phyloP scores from a whole-genome alignment of 2,797 vertebrate species.

The Xenops minutus region DNA sequence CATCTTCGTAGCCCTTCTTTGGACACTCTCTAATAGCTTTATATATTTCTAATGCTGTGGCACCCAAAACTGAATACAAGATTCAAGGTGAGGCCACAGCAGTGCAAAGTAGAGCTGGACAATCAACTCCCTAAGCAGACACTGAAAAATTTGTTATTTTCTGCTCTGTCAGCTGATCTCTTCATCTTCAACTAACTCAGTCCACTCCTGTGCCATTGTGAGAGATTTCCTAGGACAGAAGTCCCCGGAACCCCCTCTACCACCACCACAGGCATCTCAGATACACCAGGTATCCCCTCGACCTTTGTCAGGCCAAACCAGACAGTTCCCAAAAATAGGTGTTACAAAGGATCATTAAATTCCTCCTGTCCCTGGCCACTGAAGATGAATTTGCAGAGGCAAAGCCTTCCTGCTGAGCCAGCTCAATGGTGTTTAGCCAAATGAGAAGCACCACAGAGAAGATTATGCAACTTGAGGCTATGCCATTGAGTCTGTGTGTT shows the following conservation, averaged over 20 bases:
- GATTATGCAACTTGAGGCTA: neutral
- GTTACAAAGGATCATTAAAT: neutral
- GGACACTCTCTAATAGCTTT: neutral
- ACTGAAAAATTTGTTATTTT: neutral
- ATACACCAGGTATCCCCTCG: neutral
- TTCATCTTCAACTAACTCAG: neutral
- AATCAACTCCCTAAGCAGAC: neutral
- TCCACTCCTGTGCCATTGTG: neutral
- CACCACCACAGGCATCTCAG: neutral
- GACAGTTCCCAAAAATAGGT: neutral
- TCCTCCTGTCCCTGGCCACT: neutral
- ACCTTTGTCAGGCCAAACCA: neutral
- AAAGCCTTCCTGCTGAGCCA: neutral
- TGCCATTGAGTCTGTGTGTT: neutral
- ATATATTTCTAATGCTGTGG: neutral
- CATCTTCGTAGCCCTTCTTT: fast-evolving
- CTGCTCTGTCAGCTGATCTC: neutral
- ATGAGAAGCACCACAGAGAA: neutral
- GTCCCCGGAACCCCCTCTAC: neutral
- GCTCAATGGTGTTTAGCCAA: neutral
- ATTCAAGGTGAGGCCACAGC: fast-evolving
- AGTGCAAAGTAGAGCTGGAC: neutral
- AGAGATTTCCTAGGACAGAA: neutral
- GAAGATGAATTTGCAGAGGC: neutral
- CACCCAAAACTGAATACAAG: neutral